phyloP scores from a whole-genome alignment of 2,888 invertebrate genomes.

The Eilema caniola region DNA sequence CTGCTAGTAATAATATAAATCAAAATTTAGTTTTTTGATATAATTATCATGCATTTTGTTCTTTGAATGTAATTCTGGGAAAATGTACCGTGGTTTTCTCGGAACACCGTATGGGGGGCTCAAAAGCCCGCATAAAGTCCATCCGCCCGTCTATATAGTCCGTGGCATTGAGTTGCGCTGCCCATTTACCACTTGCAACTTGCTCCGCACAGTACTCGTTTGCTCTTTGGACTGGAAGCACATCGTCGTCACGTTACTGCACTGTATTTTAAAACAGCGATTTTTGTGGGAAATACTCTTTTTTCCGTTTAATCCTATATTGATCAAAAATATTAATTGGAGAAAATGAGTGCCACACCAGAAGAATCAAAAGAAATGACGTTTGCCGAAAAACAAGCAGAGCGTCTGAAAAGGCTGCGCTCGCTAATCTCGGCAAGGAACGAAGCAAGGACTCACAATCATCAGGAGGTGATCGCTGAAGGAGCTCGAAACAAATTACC shows the following conservation, averaged over 20 bases:
- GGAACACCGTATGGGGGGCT: too few species aligned
- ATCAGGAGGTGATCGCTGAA: slow-evolving; percentile 98
- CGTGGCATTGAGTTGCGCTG: too few species aligned
- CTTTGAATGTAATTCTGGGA: too few species aligned
- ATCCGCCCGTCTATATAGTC: too few species aligned
- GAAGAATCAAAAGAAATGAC: slow-evolving; percentile 72
- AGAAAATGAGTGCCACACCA: slow-evolving; percentile 64
- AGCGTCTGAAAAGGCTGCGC: slow-evolving; percentile 91
- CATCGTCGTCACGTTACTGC: too few species aligned
- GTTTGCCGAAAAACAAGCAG: slow-evolving; percentile 90
- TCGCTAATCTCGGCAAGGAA: slow-evolving; percentile 93
- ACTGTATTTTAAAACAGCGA: background rate
- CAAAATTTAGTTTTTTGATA: too few species aligned
- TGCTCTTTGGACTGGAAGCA: background rate
- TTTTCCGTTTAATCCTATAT: too few species aligned
- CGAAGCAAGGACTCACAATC: slow-evolving; percentile 96
- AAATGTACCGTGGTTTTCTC: too few species aligned
- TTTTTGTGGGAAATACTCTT: background rate
- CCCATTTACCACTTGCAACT: too few species aligned
- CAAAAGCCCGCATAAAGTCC: too few species aligned
- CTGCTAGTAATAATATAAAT: too few species aligned
- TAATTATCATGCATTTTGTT: too few species aligned
- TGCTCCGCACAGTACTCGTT: background rate
- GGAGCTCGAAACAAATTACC: slow-evolving; percentile 97
- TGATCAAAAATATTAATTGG: background rate